Evolutionary conservation across 2,888 invertebrate genomes (phyloP), one percentile per base, ranked within the genome.

Genomic region (Stenotaenia linearis): DNA sequence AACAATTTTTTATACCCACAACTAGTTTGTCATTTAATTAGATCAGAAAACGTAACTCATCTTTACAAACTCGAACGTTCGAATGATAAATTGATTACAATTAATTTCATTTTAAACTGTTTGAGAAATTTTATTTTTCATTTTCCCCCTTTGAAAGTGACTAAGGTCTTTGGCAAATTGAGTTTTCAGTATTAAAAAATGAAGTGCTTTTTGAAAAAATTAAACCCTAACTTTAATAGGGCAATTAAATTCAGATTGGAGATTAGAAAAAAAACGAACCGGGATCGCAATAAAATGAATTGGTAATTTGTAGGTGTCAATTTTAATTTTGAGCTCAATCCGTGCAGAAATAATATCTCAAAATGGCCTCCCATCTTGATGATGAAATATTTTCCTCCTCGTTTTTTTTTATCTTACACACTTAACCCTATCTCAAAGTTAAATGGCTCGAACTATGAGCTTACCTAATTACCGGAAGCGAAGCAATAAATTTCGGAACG

Each of bases 401-500:
- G 69, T 2, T 69, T 69, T 69, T 69, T 69, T 69, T 69, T 69
- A 69, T 69, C 69, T 69, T 69, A 28, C 28, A 69, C 69, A 69
- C 69, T 69, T 69, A 69, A 69, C 69, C 69, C 69, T 69, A 69
- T 69, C 69, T 69, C 69, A 69, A 69, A 69, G 69, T 69, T 69
- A 69, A 69, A 69, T 69, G 69, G 25, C 69, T 69, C 69, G 69
- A 69, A 69, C 69, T 69, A 69, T 69, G 69, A 69, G 69, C 69
- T 69, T 69, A 69, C 69, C 69, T 69, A 69, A 69, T 69, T 69
- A 69, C 69, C 69, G 69, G 69, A 69, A 69, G 69, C 69, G 28
- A 69, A 28, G 69, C 69, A 28, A 69, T 69, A 69, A 69, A 69
- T 69, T 69, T 28, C 12, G 12, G 10, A 69, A 28, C 25, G n/a